Base-by-base conservation (phyloP, 2,797 vertebrate genomes). In the Siniperca undulata region DNA sequence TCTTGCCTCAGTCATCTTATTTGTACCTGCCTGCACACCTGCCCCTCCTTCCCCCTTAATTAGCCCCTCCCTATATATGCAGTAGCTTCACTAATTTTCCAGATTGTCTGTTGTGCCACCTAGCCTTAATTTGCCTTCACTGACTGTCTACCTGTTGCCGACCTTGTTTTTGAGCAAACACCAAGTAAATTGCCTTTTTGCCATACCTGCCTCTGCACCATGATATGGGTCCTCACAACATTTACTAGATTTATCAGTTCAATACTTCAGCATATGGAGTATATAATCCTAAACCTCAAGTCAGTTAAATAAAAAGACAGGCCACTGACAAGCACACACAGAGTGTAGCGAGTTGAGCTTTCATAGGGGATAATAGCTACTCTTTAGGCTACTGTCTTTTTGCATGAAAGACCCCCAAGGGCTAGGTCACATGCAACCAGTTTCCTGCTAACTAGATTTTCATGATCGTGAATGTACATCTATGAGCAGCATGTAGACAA, bases 371-470 rank as follows among this genome's bases (percentile, higher is more conserved):
- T 86, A 55, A 88, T 69, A 78, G 58, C 67, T 60, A 24, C 64
- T 89, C 84, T 86, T 84, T 56, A 77, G 80, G 71, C 65, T 12
- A 75, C 80, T 74, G 55, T 62, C 30, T 80, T 72, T 74, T 71
- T 53, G 66, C 27, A 52, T 36, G n/a, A 81, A 86, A 82, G 27
- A 70, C 34, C 56, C 72, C 78, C 36, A 50, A 74, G 71, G 85
- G 77, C 50, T 50, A 34, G 42, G 83, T 60, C 77, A 59, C 80
- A 66, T 59, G 69, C 71, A 79, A 74, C 64, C 55, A 24, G 19
- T 85, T 85, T 81, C 36, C 46, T 53, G 53, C 70, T 85, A 89
- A 92, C 84, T 85, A 72, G 79, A 85, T 84, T 90, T 86, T 76
- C 83, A 74, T 74, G 81, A 91, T 85, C 52, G 60, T 12, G 22